phyloP scores from a whole-genome alignment of 23 tunicate genomes.

The Halocynthia roretzi region DNA sequence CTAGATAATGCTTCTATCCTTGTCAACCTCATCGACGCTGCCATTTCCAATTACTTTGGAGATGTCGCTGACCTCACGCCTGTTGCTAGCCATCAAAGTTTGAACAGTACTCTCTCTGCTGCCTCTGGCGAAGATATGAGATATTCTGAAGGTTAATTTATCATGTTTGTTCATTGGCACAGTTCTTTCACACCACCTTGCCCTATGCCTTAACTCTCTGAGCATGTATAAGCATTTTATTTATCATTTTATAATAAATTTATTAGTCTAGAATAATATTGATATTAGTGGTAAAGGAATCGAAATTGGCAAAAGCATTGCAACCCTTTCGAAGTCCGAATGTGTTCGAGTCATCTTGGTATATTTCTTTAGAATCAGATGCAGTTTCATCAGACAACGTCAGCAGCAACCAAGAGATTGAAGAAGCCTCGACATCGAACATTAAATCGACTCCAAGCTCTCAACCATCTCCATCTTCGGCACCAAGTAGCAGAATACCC shows the following conservation, averaged over 20 bases:
- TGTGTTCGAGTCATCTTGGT: background rate
- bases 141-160: constrained; percentile 29
- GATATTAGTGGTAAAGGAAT: too few species aligned
- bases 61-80: constrained; percentile 69
- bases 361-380: background rate
- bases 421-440: background rate
- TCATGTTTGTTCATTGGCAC: background rate
- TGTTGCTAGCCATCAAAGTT: constrained; percentile 49
- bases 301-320: too few species aligned
- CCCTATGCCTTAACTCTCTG: background rate
- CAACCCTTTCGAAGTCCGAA: too few species aligned
- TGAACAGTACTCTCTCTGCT: constrained; percentile 71
- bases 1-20: constrained; percentile 51
- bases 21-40: constrained; percentile 48
- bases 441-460: background rate
- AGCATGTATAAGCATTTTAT: too few species aligned
- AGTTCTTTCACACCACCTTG: background rate
- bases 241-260: too few species aligned
- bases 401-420: background rate
- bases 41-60: constrained; percentile 24
- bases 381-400: constrained; percentile 2
- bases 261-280: too few species aligned
- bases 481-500: background rate
- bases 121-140: constrained; percentile 53
- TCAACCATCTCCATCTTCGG: constrained; percentile 8